Evolutionary conservation across 2,797 vertebrate species (phyloP).

Genomic region (Enteromius afrohamiltoni): DNA sequence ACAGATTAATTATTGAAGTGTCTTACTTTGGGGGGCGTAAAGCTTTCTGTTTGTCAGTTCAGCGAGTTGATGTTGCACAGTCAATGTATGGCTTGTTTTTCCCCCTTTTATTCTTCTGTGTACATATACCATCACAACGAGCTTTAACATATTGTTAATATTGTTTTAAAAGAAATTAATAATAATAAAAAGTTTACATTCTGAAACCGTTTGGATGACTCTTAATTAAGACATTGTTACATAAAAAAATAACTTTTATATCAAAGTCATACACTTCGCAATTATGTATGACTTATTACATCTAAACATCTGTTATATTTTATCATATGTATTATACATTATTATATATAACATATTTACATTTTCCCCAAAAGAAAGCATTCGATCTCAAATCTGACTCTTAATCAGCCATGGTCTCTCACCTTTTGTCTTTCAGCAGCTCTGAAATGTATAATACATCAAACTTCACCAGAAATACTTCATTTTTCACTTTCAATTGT

Average conservation of each 20-base stretch:
- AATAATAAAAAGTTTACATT: slow-evolving; percentile 75
- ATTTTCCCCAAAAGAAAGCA: no score
- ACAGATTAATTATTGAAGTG: slow-evolving; percentile 80
- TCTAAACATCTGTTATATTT: neutral
- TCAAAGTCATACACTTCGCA: neutral
- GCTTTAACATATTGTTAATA: slow-evolving; percentile 79
- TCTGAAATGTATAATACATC: neutral
- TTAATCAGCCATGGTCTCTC: neutral
- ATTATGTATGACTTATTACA: neutral
- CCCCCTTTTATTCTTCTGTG: slow-evolving; percentile 62
- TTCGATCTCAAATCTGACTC: neutral
- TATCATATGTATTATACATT: no score
- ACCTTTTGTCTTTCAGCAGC: neutral
- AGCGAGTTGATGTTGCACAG: slow-evolving; percentile 76
- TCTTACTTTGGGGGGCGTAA: slow-evolving; percentile 76
- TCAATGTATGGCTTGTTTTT: slow-evolving; percentile 72
- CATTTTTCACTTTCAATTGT: no score
- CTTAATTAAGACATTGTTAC: slow-evolving; percentile 64
- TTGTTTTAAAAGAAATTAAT: slow-evolving; percentile 75
- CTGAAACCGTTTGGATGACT: slow-evolving; percentile 71
- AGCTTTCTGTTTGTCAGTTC: slow-evolving; percentile 67
- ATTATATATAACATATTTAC: no score
- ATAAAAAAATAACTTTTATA: neutral
- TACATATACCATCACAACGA: slow-evolving; percentile 78
- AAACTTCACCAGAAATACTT: neutral